Conservation (phyloP, 92 coral and sea anemone species). For the Hydrozoanthus gracilis region DNA sequence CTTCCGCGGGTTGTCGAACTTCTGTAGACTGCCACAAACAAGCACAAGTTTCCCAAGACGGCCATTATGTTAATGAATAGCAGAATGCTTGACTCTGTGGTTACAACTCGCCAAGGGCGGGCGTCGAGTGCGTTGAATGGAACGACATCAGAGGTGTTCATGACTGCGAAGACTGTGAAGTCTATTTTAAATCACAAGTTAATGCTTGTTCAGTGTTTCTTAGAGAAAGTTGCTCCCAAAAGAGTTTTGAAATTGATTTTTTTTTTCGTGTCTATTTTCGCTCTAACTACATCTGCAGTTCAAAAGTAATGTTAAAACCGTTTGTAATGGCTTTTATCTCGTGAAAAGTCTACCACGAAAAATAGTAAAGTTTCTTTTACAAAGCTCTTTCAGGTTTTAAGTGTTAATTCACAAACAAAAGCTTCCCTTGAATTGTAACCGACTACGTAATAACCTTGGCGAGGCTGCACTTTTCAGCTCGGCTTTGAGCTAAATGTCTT, state of each 20-base stretch:
- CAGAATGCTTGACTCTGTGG: constrained; percentile 59
- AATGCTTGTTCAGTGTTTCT: not conserved
- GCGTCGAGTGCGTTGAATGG: constrained; percentile 24
- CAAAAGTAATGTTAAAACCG: too few relatives aligned
- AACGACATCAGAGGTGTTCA: constrained; percentile 7
- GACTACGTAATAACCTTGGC: too few relatives aligned
- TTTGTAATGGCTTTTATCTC: too few relatives aligned
- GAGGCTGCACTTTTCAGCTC: too few relatives aligned
- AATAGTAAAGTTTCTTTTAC: too few relatives aligned
- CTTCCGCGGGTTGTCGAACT: constrained; percentile 63
- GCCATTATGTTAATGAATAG: constrained; percentile 64
- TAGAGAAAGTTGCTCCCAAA: too few relatives aligned
- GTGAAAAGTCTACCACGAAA: too few relatives aligned
- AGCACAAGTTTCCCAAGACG: constrained; percentile 66
- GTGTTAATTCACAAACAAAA: too few relatives aligned
- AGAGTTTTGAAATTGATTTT: not conserved
- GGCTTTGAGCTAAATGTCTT: too few relatives aligned
- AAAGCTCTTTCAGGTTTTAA: too few relatives aligned
- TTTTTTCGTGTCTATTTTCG: not conserved
- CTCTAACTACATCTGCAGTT: too few relatives aligned
- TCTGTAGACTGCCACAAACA: constrained; percentile 66
- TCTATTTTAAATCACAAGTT: not conserved
- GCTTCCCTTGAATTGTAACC: too few relatives aligned
- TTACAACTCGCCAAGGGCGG: constrained; percentile 45
- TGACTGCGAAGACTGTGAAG: not conserved